Evolutionary conservation across 2,797 vertebrate species (phyloP).

Genomic region (Sebastes iracundus): DNA sequence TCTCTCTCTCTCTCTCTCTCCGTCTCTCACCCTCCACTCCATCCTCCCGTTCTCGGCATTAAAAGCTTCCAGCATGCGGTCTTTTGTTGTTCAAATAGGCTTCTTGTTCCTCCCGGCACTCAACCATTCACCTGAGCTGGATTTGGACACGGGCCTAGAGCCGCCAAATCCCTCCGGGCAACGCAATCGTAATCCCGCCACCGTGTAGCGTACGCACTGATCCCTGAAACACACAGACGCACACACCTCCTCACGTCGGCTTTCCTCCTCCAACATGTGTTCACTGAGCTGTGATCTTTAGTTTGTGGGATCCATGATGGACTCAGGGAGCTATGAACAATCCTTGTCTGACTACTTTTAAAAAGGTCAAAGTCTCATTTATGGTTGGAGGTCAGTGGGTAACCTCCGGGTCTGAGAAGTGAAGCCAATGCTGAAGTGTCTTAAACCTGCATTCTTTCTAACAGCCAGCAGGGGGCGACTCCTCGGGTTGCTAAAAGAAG

Average conservation of each 20-base stretch:
- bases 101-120: conserved; percentile 30
- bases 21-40: not conserved
- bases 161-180: conserved; percentile 26
- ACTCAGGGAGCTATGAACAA: not conserved
- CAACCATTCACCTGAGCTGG: conserved; percentile 42
- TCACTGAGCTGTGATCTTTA: conserved; percentile 25
- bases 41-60: not conserved
- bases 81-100: conserved; percentile 39
- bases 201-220: not conserved
- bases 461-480: too few species aligned
- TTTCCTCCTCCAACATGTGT: not conserved
- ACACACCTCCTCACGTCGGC: not conserved
- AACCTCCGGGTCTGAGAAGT: too few species aligned
- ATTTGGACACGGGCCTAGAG: conserved; percentile 29
- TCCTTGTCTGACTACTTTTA: not conserved
- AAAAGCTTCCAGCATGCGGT: conserved; percentile 29
- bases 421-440: too few species aligned
- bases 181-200: conserved; percentile 34
- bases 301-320: not conserved
- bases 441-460: too few species aligned
- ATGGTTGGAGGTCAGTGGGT: not conserved
- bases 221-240: not conserved
- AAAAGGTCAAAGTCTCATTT: conserved; percentile 10
- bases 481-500: too few species aligned
- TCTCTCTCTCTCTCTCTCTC: not conserved